Evolutionary conservation across 2,113 vertebrate genomes (phyloP), one percentile per base, ranked within the genome.

Genomic region (Centropristis striata): DNA sequence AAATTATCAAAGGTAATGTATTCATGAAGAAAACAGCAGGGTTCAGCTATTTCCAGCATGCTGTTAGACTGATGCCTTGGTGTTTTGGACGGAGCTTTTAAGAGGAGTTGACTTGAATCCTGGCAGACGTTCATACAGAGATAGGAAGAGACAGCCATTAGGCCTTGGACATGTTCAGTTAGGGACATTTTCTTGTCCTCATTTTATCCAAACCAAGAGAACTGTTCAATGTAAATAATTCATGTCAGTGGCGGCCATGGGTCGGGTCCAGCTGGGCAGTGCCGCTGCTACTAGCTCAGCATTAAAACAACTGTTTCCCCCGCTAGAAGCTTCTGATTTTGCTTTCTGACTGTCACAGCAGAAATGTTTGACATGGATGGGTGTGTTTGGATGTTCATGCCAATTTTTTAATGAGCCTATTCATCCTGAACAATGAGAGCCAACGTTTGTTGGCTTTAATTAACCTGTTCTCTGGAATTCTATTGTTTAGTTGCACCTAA

Each of bases 201-300:
- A 6, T 75, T 75, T 81, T 57, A 81, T 73, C 36, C 53, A 36
- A 66, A n/a, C 66, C 27, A 23, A 20, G 80, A 67, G 50, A 88
- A 71, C 69, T 37, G 81, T 55, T 68, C 42, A 32, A 60, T 28
- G 68, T 88, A 63, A 90, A 92, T 89, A 79, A 90, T 88, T 91
- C 7, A 87, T 88, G 44, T 39, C 47, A 44, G 39, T 28, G 81
- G 58, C 20, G 46, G 83, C 71, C 74, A 73, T 69, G 50, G 49
- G 44, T 18, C 71, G 41, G 36, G 65, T 78, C 71, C 59, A 71
- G 60, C 66, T 68, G 49, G 65, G 39, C 58, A 70, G 13, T 25
- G 75, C 32, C 54, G 53, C 60, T 57, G 37, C 54, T 27, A 53
- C 76, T 83, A 70, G 28, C 63, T 88, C 67, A 85, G 80, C 74